phyloP scores from a whole-genome alignment of 2,888 invertebrate species.

The Hemistola chrysoprasaria region DNA sequence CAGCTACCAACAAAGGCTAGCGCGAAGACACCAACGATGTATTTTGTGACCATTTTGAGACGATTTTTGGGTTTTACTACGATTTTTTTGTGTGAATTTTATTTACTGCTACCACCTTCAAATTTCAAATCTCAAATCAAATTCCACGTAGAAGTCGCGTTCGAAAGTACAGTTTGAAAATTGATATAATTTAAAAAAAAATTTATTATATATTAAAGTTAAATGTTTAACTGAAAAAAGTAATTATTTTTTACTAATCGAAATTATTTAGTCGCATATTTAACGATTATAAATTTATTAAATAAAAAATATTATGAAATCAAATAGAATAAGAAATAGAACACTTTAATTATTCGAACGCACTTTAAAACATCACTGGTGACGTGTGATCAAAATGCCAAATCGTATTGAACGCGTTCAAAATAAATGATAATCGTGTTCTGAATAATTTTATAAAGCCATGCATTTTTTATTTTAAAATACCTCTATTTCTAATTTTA shows the following conservation, averaged over 20 bases:
- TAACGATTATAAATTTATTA: no score
- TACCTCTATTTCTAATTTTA: neutral
- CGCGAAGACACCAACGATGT: constrained; percentile 50
- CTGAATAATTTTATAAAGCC: neutral
- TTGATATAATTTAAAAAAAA: no score
- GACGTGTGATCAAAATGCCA: constrained; percentile 46
- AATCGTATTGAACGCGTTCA: constrained; percentile 38
- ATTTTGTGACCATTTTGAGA: constrained; percentile 72
- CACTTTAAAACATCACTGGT: constrained; percentile 62
- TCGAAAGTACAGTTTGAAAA: constrained; percentile 9
- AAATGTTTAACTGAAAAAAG: no score
- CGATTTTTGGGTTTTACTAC: constrained; percentile 39
- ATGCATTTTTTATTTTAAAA: neutral
- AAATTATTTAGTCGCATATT: no score
- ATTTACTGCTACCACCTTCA: constrained; percentile 5
- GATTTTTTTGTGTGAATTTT: constrained; percentile 38
- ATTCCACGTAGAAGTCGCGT: constrained; percentile 29
- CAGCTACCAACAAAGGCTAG: constrained; percentile 47
- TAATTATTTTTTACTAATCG: no score
- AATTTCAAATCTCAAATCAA: constrained; percentile 1
- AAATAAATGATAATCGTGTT: constrained; percentile 13
- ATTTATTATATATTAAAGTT: no score
- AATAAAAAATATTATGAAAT: no score
- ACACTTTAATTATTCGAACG: constrained; percentile 35
- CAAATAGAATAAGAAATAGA: no score